A percentile compares a stretch with the other conserved stretches of the same genome.
Evolutionary conservation across 2,888 invertebrate genomes (phyloP).

Genomic region (Lithophane ornitopus): DNA sequence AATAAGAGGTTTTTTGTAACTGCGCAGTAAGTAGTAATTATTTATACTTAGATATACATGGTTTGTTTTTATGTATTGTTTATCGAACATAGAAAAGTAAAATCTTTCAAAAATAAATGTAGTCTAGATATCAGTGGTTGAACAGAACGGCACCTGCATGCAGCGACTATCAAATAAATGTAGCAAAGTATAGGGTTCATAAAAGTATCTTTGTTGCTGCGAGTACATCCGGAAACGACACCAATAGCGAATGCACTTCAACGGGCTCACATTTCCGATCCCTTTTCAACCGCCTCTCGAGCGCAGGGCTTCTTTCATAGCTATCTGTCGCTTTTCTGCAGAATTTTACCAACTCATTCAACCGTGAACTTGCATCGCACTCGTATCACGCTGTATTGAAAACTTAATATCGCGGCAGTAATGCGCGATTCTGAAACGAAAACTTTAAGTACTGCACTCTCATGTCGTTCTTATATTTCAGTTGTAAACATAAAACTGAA

Average conservation of each 20-base stretch:
- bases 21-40: slow-evolving; percentile 34
- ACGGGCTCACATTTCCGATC: slow-evolving; percentile 77
- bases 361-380: slow-evolving; percentile 74
- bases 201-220: slow-evolving; percentile 68
- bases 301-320: slow-evolving; percentile 76
- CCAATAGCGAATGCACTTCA: slow-evolving; percentile 82
- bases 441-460: slow-evolving; percentile 16
- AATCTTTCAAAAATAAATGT: slow-evolving; percentile 23
- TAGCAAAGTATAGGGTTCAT: slow-evolving; percentile 61
- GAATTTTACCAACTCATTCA: slow-evolving; percentile 80
- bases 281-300: slow-evolving; percentile 77
- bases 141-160: slow-evolving; percentile 46
- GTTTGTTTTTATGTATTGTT: slow-evolving; percentile 5
- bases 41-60: slow-evolving; percentile 16
- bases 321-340: slow-evolving; percentile 75
- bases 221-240: slow-evolving; percentile 76
- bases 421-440: slow-evolving; percentile 37
- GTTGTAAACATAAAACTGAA: neutral
- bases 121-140: slow-evolving; percentile 24
- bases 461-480: neutral
- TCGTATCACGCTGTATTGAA: slow-evolving; percentile 46
- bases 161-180: slow-evolving; percentile 66
- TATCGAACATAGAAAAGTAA: neutral
- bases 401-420: slow-evolving; percentile 53
- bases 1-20: slow-evolving; percentile 56